phyloP scores from a whole-genome alignment of 1,140 invertebrate genomes.

The Gryllus bimaculatus region DNA sequence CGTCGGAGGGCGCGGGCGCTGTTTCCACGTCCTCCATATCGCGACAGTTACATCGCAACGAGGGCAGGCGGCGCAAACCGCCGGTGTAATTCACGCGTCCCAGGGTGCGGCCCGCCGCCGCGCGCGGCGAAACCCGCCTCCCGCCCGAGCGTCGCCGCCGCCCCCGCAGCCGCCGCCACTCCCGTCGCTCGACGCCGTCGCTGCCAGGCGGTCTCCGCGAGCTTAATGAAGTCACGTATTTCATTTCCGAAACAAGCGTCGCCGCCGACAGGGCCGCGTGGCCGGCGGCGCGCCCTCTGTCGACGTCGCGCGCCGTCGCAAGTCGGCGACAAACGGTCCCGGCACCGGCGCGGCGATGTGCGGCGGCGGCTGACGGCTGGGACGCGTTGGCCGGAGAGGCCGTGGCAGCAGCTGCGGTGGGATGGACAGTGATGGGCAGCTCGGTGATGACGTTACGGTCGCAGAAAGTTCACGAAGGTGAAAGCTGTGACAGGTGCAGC shows the following conservation, averaged over 20 bases:
- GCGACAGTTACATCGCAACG: neutral
- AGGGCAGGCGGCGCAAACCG: neutral
- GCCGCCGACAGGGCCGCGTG: too few relatives aligned
- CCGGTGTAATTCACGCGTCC: neutral
- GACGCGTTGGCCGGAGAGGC: too few relatives aligned
- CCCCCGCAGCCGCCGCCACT: too few relatives aligned
- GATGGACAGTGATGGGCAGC: too few relatives aligned
- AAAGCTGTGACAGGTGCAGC: too few relatives aligned
- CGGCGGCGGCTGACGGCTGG: too few relatives aligned
- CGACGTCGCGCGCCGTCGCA: neutral
- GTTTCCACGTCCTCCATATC: neutral
- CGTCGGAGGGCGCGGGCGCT: neutral
- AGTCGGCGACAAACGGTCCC: too few relatives aligned
- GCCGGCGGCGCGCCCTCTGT: neutral
- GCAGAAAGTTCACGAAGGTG: too few relatives aligned
- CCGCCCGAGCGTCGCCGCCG: neutral
- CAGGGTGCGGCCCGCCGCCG: neutral
- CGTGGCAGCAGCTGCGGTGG: too few relatives aligned
- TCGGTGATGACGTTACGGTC: too few relatives aligned
- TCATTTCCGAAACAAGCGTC: neutral
- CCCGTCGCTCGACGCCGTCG: too few relatives aligned
- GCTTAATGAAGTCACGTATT: constrained; percentile 4
- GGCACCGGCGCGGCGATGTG: neutral
- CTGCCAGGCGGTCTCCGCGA: neutral
- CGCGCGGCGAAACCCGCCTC: neutral